These are phyloP conservation scores for Hapalemur alaotrensis DNA, from an alignment of 2,797 vertebrate species.

Conservation along the genomic window DNA sequence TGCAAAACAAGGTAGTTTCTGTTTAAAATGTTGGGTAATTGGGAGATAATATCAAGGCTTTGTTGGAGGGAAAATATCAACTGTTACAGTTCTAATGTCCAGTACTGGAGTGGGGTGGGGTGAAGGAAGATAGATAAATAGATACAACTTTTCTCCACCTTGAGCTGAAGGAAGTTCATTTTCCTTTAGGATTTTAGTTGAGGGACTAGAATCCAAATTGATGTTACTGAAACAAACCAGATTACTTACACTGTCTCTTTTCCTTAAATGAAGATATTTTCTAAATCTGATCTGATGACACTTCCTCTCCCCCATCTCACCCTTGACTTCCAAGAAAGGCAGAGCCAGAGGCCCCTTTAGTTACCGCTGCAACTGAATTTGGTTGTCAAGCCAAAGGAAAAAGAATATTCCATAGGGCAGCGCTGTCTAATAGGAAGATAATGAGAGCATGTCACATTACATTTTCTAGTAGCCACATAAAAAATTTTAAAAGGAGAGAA, in stretches of 20 bases:
- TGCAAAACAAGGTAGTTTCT: not conserved
- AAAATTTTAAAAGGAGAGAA: not conserved
- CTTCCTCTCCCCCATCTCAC: not conserved
- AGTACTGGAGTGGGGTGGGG: not conserved
- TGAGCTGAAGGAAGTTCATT: not conserved
- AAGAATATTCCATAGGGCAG: not conserved
- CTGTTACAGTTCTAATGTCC: not conserved
- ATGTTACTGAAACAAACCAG: not conserved
- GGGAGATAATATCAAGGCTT: not conserved
- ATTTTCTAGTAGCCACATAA: not conserved
- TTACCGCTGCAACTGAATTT: slow-evolving; percentile 54
- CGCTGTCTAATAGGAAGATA: not conserved
- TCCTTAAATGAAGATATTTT: not conserved
- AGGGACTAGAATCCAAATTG: not conserved
- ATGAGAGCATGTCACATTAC: not conserved
- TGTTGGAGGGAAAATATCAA: not conserved
- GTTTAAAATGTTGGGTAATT: not conserved
- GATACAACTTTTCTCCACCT: not conserved
- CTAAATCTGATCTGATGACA: not conserved
- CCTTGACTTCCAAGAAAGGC: slow-evolving; percentile 47
- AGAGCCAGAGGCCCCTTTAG: not conserved
- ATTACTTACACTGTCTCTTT: not conserved
- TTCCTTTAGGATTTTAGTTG: not conserved
- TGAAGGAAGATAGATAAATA: not conserved
- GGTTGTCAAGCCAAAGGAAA: slow-evolving; percentile 21